Percentiles rank a stretch among this genome's conserved stretches.
Conservation (phyloP, 2,888 invertebrate genomes). For the Eilema griseolum region DNA sequence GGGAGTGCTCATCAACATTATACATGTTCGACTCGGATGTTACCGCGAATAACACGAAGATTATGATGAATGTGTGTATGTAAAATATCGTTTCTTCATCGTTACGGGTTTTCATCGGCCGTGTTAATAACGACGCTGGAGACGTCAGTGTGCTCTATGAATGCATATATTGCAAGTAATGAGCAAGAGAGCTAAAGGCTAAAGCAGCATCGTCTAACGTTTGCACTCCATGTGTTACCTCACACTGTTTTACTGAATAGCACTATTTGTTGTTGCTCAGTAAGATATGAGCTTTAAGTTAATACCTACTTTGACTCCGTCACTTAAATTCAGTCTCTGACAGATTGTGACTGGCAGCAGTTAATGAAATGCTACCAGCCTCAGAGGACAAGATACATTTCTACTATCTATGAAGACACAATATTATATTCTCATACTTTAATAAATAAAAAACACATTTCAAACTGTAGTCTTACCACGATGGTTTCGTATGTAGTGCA, state of each 20-base stretch:
- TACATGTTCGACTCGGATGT: background rate
- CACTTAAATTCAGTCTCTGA: background rate
- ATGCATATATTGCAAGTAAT: slow-evolving; percentile 33
- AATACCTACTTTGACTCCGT: background rate
- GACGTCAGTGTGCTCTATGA: slow-evolving; percentile 21
- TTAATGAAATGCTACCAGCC: too few relatives aligned
- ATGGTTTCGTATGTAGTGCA: background rate
- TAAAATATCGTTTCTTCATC: slow-evolving; percentile 10
- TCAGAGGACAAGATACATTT: too few relatives aligned
- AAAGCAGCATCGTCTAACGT: slow-evolving; percentile 12
- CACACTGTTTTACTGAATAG: background rate
- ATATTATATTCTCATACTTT: too few relatives aligned
- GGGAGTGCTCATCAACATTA: too few relatives aligned
- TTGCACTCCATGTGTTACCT: background rate
- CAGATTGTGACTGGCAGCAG: background rate
- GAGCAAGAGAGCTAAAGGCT: slow-evolving; percentile 19
- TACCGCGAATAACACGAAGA: too few relatives aligned
- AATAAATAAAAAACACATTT: too few relatives aligned
- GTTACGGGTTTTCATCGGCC: slow-evolving; percentile 18
- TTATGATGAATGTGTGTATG: background rate
- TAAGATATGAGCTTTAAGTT: background rate
- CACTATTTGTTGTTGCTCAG: background rate
- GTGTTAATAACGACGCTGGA: slow-evolving; percentile 1
- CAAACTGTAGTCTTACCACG: slow-evolving; percentile 13
- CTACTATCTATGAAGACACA: too few relatives aligned